Evolutionary conservation across 2,888 invertebrate species (phyloP).

Genomic region (Lasioglossum marginatum): DNA sequence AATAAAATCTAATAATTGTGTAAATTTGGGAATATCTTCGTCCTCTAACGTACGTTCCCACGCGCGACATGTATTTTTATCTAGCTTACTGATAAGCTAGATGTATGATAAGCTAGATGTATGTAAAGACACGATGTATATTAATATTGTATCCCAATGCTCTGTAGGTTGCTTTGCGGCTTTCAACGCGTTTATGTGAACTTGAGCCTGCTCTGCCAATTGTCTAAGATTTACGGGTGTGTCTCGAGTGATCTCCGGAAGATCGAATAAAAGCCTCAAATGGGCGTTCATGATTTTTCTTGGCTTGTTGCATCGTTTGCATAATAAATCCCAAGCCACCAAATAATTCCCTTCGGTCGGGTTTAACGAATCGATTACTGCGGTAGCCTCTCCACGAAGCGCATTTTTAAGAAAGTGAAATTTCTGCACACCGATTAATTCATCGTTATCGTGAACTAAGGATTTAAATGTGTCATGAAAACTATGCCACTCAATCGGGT

Average conservation of each 20-base stretch:
- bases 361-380: neutral
- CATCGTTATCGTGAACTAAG: too few relatives aligned
- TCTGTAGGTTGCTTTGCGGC: neutral
- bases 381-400: neutral
- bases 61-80: too few relatives aligned
- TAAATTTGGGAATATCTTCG: too few relatives aligned
- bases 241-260: neutral
- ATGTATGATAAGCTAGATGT: too few relatives aligned
- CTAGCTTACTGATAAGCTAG: too few relatives aligned
- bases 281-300: neutral
- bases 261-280: neutral
- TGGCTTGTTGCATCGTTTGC: neutral
- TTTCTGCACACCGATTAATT: too few relatives aligned
- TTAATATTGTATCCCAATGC: too few relatives aligned
- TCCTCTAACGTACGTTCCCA: too few relatives aligned
- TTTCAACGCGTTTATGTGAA: neutral
- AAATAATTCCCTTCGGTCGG: neutral
- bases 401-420: conserved; percentile 1
- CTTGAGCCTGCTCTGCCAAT: neutral
- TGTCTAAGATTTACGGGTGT: neutral
- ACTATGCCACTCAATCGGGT: too few relatives aligned
- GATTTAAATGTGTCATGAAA: too few relatives aligned
- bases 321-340: neutral
- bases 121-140: too few relatives aligned
- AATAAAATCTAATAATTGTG: too few relatives aligned